phyloP scores from a whole-genome alignment of 2,797 vertebrate genomes.

The Coregonus suidteri region DNA sequence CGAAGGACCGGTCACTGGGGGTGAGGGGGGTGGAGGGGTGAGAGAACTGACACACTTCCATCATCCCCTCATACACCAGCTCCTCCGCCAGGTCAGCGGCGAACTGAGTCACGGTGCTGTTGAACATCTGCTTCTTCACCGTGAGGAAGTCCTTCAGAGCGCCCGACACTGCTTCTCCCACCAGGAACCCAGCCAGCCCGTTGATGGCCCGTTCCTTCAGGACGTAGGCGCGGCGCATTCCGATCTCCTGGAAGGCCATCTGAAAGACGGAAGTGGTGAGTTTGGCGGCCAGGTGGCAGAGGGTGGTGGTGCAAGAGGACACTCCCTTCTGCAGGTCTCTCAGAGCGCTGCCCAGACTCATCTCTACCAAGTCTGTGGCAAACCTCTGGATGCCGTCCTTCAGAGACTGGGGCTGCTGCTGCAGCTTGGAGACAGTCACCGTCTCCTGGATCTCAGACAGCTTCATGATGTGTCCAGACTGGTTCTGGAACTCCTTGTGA shows the following conservation, averaged over 20 bases:
- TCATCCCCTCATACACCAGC: slow-evolving; percentile 96
- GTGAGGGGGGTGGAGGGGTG: slow-evolving; percentile 86
- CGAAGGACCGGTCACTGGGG: slow-evolving; percentile 72
- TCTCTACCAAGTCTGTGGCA: slow-evolving; percentile 92
- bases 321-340: slow-evolving; percentile 95
- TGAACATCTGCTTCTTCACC: slow-evolving; percentile 94
- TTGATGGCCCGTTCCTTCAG: slow-evolving; percentile 90
- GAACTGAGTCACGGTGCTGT: slow-evolving; percentile 86
- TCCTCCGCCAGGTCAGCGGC: slow-evolving; percentile 95
- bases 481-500: slow-evolving; percentile 79
- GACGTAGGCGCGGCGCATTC: slow-evolving; percentile 85
- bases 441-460: slow-evolving; percentile 81
- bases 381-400: slow-evolving; percentile 94
- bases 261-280: slow-evolving; percentile 95
- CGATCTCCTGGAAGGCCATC: slow-evolving; percentile 97
- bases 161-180: slow-evolving; percentile 88
- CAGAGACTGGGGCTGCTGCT: slow-evolving; percentile 82
- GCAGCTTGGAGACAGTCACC: slow-evolving; percentile 78
- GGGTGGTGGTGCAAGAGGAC: slow-evolving; percentile 89
- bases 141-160: slow-evolving; percentile 90
- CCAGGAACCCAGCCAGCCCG: slow-evolving; percentile 88
- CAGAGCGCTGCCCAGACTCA: slow-evolving; percentile 91
- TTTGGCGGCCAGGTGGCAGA: slow-evolving; percentile 91
- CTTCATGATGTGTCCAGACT: slow-evolving; percentile 78
- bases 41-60: slow-evolving; percentile 99